Base-by-base conservation (phyloP, 2,113 vertebrate genomes). In the Cynopterus brachyotis region DNA sequence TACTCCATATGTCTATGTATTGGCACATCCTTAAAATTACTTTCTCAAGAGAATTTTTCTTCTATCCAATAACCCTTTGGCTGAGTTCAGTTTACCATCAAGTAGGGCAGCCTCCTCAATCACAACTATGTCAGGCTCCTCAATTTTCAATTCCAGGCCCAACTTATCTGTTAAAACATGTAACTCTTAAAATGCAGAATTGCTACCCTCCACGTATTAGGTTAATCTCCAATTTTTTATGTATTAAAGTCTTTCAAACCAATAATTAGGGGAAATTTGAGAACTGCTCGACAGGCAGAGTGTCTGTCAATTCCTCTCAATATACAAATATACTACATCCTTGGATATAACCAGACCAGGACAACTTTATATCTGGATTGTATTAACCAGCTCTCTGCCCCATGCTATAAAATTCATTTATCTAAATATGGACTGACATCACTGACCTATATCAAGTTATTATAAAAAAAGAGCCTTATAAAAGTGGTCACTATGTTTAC, bases 121-220 rank as follows among this genome's bases (percentile, higher is more conserved):
- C n/a, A 50, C 10, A 40, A 47, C 15, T 69, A 47, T 22, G 26
- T 19, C 17, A 57, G 24, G 15, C n/a, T 88, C 60, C 75, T 82
- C 53, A 17, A 26, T 60, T 64, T 57, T 87, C 91, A 72, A 53
- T 75, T 64, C 40, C 32, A 40, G 16, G 66, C 3, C 53, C 45
- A 64, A 35, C 26, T 82, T 37, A 91, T 59, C 67, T 62, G 45
- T 64, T 83, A 45, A 79, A 83, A 79, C 16, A 19, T 78, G 24
- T 64, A 85, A 93, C 37, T 64, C 75, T 35, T 85, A 96, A 81
- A 86, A 75, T 50, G 66, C 26, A 80, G 20, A 86, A 91, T 67
- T 50, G 24, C 82, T 66, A 75, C 8, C 53, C 16, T 50, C 26
- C 40, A 66, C n/a, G 30, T 37, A 64, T 66, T 83, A 62, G 7